Evolutionary conservation across 2,888 invertebrate species (phyloP).

Genomic region (Gisinianus flammeolus): DNA sequence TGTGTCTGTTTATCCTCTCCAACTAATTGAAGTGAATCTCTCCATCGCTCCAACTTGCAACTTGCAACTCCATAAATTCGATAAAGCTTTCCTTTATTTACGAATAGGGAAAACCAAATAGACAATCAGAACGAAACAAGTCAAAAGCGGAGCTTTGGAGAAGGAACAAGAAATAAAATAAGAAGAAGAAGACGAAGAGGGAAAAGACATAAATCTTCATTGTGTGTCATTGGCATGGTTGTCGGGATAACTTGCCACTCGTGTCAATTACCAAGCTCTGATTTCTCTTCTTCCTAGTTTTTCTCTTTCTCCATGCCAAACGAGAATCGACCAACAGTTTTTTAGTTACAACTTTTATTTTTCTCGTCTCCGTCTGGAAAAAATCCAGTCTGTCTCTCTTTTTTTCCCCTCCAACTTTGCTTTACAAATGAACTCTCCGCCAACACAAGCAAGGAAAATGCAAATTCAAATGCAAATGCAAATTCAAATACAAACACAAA

Average conservation of each 20-base stretch:
- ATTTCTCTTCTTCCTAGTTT: background rate
- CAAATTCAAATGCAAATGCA: too few species aligned
- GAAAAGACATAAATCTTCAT: background rate
- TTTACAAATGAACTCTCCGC: too few species aligned
- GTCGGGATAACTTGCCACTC: background rate
- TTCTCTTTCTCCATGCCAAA: background rate
- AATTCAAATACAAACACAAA: too few species aligned
- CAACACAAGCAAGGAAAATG: too few species aligned
- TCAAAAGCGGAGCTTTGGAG: background rate
- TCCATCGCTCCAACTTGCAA: background rate
- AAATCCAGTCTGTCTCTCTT: background rate
- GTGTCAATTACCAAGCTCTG: background rate
- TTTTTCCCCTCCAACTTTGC: background rate
- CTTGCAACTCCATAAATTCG: background rate
- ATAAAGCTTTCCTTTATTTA: background rate
- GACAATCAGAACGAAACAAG: background rate
- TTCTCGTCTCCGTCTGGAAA: background rate
- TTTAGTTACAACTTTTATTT: background rate
- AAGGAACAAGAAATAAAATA: background rate
- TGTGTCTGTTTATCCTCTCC: background rate
- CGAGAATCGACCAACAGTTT: too few species aligned
- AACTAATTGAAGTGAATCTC: slow-evolving; percentile 1
- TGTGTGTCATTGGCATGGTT: background rate
- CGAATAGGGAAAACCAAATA: background rate
- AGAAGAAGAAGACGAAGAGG: background rate